A percentile compares a stretch with the other conserved stretches of the same genome.
phyloP scores from a whole-genome alignment of 2,113 vertebrate genomes.

The Mustelus asterias region DNA sequence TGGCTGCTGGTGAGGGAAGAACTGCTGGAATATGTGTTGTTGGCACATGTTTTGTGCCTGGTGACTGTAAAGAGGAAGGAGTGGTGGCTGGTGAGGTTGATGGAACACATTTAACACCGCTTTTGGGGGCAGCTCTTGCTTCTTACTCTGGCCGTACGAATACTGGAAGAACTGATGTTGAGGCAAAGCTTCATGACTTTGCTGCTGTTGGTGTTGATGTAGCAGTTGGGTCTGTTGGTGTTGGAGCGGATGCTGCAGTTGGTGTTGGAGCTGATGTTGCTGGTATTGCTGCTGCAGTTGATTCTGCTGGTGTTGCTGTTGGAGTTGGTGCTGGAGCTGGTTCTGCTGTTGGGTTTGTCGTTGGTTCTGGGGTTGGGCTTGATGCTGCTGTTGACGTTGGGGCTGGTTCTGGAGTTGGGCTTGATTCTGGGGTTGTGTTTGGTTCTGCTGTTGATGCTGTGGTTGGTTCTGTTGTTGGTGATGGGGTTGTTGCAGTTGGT shows the following conservation, averaged over 20 bases:
- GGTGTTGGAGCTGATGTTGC: neutral
- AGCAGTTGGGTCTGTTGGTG: conserved; percentile 55
- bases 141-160: neutral
- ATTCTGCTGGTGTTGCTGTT: conserved; percentile 54
- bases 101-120: neutral
- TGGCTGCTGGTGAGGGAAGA: conserved; percentile 35
- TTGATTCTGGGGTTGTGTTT: conserved; percentile 50
- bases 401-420: conserved; percentile 51
- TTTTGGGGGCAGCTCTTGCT: conserved; percentile 9
- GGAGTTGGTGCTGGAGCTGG: conserved; percentile 53
- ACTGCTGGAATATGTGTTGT: conserved; percentile 20
- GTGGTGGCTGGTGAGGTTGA: neutral
- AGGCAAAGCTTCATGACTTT: conserved; percentile 41
- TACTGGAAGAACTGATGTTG: conserved; percentile 15
- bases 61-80: neutral
- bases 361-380: conserved; percentile 50
- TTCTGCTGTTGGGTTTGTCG: conserved; percentile 47
- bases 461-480: conserved; percentile 64
- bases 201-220: conserved; percentile 51
- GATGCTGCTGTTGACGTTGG: conserved; percentile 53
- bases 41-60: neutral
- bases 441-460: conserved; percentile 49
- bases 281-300: conserved; percentile 29
- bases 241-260: neutral
- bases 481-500: conserved; percentile 24